Evolutionary conservation across 2,797 vertebrate species (phyloP), one percentile per base, ranked within the genome.

Genomic region (Tenualosa ilisha): DNA sequence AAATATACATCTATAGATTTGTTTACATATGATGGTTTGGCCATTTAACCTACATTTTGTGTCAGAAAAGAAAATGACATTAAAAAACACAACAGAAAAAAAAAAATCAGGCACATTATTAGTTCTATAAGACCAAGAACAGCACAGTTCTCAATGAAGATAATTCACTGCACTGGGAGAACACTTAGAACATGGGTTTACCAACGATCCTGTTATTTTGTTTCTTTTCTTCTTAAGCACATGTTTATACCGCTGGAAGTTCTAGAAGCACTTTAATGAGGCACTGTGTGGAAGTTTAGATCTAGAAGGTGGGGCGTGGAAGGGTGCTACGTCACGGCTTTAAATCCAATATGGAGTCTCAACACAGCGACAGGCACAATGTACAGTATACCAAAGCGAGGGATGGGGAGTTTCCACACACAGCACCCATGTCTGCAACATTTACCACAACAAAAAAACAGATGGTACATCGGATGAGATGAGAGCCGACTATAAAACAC

Each of bases 1-100:
- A 95, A 94, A 95, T 95, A 95, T 93, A 94, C 91, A 93, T 89
- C 88, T 86, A 89, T 91, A 86, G 84, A 91, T 91, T 88, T 91
- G 83, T 90, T 75, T 75, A 75, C 68, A 75, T 75, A 75, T 6
- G 6, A 75, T 75, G 68, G 31, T 75, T 84, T 85, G 54, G 85
- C 90, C 89, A 89, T 87, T 86, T 83, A 86, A 84, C 81, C 87
- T 91, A 82, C 59, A 87, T 85, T 89, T 89, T 86, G 89, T 84
- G 83, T 86, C 86, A 89, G 89, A 91, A 88, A 68, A 93, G n/a
- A 92, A 88, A 68, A 87, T 86, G 86, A 86, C 26, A 82, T 87
- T 40, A 46, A 83, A 86, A 83, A 88, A 86, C 84, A 31, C 46
- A 65, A 54, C 82, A 61, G 82, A 75, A 65, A 81, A 59, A 85